Percentiles rank a stretch among this genome's conserved stretches.
These are phyloP conservation scores for Ectemnius lituratus DNA, from an alignment of 2,888 invertebrate genomes.

Conservation along the genomic window DNA sequence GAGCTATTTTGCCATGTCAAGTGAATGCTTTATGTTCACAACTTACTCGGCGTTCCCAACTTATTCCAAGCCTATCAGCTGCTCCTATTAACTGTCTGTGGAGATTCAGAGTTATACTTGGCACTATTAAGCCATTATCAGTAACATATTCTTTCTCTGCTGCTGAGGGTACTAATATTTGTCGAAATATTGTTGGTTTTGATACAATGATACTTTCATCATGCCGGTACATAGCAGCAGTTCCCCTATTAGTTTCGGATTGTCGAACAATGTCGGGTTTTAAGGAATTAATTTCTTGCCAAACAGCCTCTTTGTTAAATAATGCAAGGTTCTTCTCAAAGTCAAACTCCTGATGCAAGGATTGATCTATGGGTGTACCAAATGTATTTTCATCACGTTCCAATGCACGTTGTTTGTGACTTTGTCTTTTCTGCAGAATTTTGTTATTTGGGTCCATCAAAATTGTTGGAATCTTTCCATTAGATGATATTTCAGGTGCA, in stretches of 20 bases:
- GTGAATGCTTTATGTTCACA: not conserved
- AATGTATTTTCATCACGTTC: constrained; percentile 87
- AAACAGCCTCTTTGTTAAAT: constrained; percentile 91
- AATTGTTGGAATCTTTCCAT: constrained; percentile 65
- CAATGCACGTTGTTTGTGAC: constrained; percentile 76
- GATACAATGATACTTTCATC: constrained; percentile 91
- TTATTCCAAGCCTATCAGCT: constrained; percentile 85
- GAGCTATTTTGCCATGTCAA: too few relatives aligned
- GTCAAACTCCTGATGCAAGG: constrained; percentile 89
- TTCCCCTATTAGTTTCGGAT: constrained; percentile 74
- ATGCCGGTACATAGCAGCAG: constrained; percentile 83
- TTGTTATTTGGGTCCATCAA: constrained; percentile 74
- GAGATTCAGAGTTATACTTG: constrained; percentile 84
- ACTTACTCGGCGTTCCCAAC: constrained; percentile 80
- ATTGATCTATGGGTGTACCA: constrained; percentile 85
- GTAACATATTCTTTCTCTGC: constrained; percentile 84
- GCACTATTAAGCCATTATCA: constrained; percentile 90
- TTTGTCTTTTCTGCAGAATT: constrained; percentile 71
- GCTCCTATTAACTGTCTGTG: constrained; percentile 84
- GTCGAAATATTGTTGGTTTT: constrained; percentile 82
- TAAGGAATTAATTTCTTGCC: constrained; percentile 85
- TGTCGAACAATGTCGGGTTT: constrained; percentile 82
- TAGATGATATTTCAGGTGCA: constrained; percentile 63
- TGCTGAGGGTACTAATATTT: constrained; percentile 85
- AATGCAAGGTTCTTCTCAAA: constrained; percentile 96